phyloP scores from a whole-genome alignment of 1,140 invertebrate species.

The Harlomillsia oculata region DNA sequence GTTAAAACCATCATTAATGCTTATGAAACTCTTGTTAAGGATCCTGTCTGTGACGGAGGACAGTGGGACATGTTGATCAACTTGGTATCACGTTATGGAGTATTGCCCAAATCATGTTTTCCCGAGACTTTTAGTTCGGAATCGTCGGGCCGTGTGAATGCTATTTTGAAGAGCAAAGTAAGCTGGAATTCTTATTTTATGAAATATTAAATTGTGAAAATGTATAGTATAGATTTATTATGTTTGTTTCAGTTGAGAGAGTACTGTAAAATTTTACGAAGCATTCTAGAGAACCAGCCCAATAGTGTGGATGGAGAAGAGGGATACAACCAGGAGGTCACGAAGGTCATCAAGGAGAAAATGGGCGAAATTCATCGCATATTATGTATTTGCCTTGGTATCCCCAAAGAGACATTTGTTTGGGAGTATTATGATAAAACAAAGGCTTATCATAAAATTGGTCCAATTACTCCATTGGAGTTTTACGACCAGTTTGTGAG shows the following conservation, averaged over 20 bases:
- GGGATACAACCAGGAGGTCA: too few relatives aligned
- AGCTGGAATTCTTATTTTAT: background rate
- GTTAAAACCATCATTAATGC: background rate
- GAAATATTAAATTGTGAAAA: constrained; percentile 1
- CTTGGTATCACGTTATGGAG: constrained; percentile 71
- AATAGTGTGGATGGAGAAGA: too few relatives aligned
- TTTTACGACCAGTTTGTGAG: constrained; percentile 74
- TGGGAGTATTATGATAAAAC: constrained; percentile 84
- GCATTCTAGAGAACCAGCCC: too few relatives aligned
- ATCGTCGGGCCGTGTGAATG: constrained; percentile 60
- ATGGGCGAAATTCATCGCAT: constrained; percentile 43
- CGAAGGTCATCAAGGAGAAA: constrained; percentile 52
- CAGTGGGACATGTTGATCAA: constrained; percentile 89
- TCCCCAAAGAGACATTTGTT: constrained; percentile 66
- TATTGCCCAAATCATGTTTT: constrained; percentile 78
- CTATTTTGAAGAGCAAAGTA: constrained; percentile 69
- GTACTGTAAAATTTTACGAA: constrained; percentile 61
- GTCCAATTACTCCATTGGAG: constrained; percentile 62
- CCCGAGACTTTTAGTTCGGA: constrained; percentile 71
- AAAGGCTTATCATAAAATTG: constrained; percentile 63
- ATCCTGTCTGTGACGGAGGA: constrained; percentile 73
- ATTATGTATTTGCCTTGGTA: constrained; percentile 68
- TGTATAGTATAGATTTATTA: constrained; percentile 11
- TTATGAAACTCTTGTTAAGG: constrained; percentile 42
- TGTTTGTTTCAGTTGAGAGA: constrained; percentile 57